Evolutionary conservation across 2,888 invertebrate genomes (phyloP), one percentile per base, ranked within the genome.

Genomic region (Amblyteles armatorius): DNA sequence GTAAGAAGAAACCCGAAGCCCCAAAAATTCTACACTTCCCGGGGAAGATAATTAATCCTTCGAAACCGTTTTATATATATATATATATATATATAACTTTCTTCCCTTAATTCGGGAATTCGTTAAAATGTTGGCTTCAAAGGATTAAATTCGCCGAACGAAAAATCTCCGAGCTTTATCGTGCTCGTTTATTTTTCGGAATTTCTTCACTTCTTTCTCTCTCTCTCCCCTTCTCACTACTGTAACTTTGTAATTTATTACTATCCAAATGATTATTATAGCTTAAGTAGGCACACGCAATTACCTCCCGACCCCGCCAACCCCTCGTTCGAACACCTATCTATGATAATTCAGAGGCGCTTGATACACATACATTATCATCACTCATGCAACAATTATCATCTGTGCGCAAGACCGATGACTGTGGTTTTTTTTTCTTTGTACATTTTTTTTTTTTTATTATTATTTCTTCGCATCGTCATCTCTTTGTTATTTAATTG

Each of bases 401-500:
- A 22, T 50, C 52, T 65, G 52, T 67, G 16, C n/a, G 33, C 7
- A 33, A 63, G 16, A 55, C 7, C 52, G 52, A 73, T 16, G 36
- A 76, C 36, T 36, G 13, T 19, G 9, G 16, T 16, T 36, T n/a
- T 13, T 13, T 29, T 33, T 33, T 40, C 7, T 7, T 40, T 40
- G 67, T 44, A 36, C 36, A 19, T 40, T 67, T 3, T 40, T 40
- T 3, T 40, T 40, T 19, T 36, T 11, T 40, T 22, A 1, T 11
- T 40, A 29, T 65, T 19, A 40, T 40, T 11, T 40, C 11, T 13
- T 67, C 36, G 19, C n/a, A 67, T 48, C 44, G 33, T 63, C 29
- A 26, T 29, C 44, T 87, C 80, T 83, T 84, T 84, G 86, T 86
- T 88, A 87, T 87, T 88, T 88, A 87, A 88, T 86, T 87, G 36